These are phyloP conservation scores for Gallinago undulata DNA, from an alignment of 2,113 vertebrate genomes.

Conservation along the genomic window DNA sequence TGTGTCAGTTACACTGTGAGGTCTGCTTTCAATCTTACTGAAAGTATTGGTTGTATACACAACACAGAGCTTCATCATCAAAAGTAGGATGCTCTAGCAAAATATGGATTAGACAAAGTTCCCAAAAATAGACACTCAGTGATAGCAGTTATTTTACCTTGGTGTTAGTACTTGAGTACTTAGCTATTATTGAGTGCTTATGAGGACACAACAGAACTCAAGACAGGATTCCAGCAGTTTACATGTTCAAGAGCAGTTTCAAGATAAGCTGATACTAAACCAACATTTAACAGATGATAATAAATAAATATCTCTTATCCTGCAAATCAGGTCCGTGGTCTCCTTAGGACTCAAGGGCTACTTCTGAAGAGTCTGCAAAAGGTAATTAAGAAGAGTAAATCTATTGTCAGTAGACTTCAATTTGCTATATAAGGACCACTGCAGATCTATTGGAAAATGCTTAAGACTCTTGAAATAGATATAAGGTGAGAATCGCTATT, in stretches of 20 bases:
- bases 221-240: background rate
- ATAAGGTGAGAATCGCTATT: background rate
- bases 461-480: background rate
- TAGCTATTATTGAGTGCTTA: background rate
- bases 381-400: background rate
- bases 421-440: background rate
- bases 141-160: background rate
- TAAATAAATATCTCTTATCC: background rate
- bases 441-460: background rate
- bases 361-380: background rate
- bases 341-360: background rate
- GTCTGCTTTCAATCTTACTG: background rate
- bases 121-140: background rate
- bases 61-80: background rate
- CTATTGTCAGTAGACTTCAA: background rate
- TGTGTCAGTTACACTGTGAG: background rate
- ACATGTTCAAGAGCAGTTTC: background rate
- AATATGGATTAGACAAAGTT: background rate
- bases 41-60: background rate
- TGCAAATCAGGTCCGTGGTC: background rate
- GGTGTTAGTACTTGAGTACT: background rate
- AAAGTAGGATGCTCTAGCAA: background rate
- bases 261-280: background rate
- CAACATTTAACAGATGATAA: background rate
- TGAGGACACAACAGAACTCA: background rate